phyloP scores from a whole-genome alignment of 2,888 invertebrate genomes.

The Neoascia interrupta region DNA sequence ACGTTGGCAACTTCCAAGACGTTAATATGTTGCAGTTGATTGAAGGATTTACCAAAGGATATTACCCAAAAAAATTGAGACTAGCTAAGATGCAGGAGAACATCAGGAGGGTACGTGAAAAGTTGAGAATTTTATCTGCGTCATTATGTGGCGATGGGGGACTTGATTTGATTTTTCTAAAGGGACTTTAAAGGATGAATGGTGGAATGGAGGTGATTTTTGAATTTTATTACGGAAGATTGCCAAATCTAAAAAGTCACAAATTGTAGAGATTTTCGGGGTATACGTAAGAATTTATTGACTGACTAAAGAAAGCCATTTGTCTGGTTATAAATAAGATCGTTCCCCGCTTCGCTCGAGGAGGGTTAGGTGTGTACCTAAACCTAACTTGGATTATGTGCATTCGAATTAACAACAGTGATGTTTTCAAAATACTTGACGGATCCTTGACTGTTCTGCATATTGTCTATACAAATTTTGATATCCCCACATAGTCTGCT shows the following conservation, averaged over 20 bases:
- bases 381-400: no score
- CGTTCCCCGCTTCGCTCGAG: no score
- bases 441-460: no score
- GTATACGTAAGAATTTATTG: no score
- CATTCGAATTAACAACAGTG: no score
- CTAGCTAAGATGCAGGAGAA: not conserved
- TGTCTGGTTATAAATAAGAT: no score
- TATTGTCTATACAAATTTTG: no score
- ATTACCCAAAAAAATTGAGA: not conserved
- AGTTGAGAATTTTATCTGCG: constrained; percentile 17
- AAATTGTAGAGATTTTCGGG: not conserved
- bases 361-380: no score
- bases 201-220: constrained; percentile 33
- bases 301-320: no score
- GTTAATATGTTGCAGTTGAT: constrained; percentile 54
- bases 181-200: constrained; percentile 37
- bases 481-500: no score
- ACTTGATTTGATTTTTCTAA: constrained; percentile 32
- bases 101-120: constrained; percentile 19
- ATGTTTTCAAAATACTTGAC: no score
- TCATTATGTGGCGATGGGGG: constrained; percentile 5
- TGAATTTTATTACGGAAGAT: not conserved
- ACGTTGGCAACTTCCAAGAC: constrained; percentile 53
- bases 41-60: constrained; percentile 54
- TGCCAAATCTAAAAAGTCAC: not conserved